phyloP scores from a whole-genome alignment of 2,888 invertebrate species.

The Pimpla rufipes region DNA sequence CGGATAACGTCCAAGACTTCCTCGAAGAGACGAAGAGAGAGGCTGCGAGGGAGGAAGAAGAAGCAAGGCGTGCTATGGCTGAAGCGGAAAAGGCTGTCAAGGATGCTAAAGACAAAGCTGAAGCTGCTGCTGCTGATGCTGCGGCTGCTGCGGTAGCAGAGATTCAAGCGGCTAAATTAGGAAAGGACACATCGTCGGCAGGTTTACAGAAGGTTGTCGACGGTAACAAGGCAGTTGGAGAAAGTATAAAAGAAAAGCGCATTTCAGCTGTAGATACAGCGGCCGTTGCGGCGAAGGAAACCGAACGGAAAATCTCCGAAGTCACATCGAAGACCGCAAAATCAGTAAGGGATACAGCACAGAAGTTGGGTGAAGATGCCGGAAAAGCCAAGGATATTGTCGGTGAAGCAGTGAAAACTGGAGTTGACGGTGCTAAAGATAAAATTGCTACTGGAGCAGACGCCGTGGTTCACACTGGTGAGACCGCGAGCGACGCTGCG shows the following conservation, averaged over 20 bases:
- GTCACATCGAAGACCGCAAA: conserved; percentile 32
- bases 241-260: conserved; percentile 47
- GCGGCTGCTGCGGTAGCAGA: no score
- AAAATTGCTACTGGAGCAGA: conserved; percentile 68
- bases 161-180: conserved; percentile 61
- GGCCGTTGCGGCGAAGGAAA: conserved; percentile 53
- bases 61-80: conserved; percentile 42
- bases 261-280: conserved; percentile 36
- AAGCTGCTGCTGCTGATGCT: no score
- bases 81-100: conserved; percentile 36
- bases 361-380: conserved; percentile 48
- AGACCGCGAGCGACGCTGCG: conserved; percentile 61
- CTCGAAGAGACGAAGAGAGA: conserved; percentile 76
- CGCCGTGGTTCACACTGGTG: conserved; percentile 63
- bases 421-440: conserved; percentile 56
- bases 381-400: conserved; percentile 56
- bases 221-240: conserved; percentile 43
- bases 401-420: conserved; percentile 61
- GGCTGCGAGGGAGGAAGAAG: conserved; percentile 68
- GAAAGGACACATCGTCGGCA: conserved; percentile 49
- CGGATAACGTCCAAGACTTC: conserved; percentile 74
- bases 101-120: conserved; percentile 76
- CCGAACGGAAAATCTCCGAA: conserved; percentile 38
- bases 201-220: conserved; percentile 42
- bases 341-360: conserved; percentile 58